Base-by-base conservation (phyloP, 2,797 vertebrate genomes). In the Pseudocheirus occidentalis region DNA sequence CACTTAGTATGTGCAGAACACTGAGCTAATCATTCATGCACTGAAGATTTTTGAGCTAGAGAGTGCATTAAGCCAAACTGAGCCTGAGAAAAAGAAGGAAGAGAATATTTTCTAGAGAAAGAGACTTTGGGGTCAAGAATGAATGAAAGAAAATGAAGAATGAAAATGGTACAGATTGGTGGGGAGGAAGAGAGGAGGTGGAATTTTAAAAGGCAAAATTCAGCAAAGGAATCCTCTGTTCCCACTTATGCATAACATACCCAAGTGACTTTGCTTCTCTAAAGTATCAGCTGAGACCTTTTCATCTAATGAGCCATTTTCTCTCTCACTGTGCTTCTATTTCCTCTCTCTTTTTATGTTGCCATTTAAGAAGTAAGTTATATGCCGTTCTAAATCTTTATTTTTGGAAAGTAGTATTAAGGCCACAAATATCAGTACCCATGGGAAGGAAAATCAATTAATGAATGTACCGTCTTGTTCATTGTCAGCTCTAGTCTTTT, bases 251-350 rank as follows among this genome's bases (percentile, higher is more conserved):
- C 54, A 90, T 96, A 96, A 91, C 94, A 91, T 96, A 13, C 16
- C 87, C 27, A 94, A 96, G 21, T 94, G 59, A 94, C 91, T 52
- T 73, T 95, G 40, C 53, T 97, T 96, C 93, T 96, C 28, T 94
- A 92, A 97, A 97, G 94, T 96, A 96, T 93, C 57, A 54, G 50
- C 40, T 46, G 40, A 81, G 89, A 91, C 92, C 91, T 97, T 96
- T 96, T 97, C 95, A 89, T 97, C 57, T 66, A 96, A 91, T 95
- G 96, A 96, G 29, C 96, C 95, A 95, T 50, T 66, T 96, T 90
- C 95, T n/a, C 66, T 95, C 6, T 66, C 27, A 91, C 90, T 92
- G 18, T 34, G 0, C 95, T 96, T 94, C 94, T 96, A 11, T 89
- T 95, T 40, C 24, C 95, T 96, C 31, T 91, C 87, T 91, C 87